phyloP scores from a whole-genome alignment of 2,113 vertebrate species.

The Corythornis cristatus region DNA sequence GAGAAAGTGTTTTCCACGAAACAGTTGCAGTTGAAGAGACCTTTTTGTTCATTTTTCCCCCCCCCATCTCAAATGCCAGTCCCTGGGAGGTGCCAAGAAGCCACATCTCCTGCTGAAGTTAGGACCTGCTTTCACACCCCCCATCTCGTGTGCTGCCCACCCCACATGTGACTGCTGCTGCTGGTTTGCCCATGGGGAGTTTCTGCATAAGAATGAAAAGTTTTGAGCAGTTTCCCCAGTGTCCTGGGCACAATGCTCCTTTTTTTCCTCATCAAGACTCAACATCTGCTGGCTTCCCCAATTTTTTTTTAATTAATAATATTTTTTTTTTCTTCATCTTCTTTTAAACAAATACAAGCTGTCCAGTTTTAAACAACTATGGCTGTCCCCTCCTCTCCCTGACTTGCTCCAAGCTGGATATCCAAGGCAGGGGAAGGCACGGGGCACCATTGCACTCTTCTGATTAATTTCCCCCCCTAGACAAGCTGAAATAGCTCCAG shows the following conservation, averaged over 20 bases:
- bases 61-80: background rate
- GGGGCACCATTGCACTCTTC: too few relatives aligned
- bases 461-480: too few relatives aligned
- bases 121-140: background rate
- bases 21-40: background rate
- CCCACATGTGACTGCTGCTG: background rate
- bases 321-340: background rate
- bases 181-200: background rate
- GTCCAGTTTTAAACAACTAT: too few relatives aligned
- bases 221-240: constrained; percentile 11
- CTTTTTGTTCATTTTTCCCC: too few relatives aligned
- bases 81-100: background rate
- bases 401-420: too few relatives aligned
- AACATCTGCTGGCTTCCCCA: background rate
- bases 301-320: background rate
- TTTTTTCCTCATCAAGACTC: constrained; percentile 15
- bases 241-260: background rate
- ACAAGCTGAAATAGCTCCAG: background rate
- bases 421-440: too few relatives aligned
- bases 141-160: background rate
- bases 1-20: background rate
- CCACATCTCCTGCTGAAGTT: background rate
- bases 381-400: background rate
- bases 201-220: background rate
- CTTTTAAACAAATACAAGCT: background rate